Evolutionary conservation across 2,113 vertebrate genomes (phyloP).

Genomic region (Oenanthe oenanthe): DNA sequence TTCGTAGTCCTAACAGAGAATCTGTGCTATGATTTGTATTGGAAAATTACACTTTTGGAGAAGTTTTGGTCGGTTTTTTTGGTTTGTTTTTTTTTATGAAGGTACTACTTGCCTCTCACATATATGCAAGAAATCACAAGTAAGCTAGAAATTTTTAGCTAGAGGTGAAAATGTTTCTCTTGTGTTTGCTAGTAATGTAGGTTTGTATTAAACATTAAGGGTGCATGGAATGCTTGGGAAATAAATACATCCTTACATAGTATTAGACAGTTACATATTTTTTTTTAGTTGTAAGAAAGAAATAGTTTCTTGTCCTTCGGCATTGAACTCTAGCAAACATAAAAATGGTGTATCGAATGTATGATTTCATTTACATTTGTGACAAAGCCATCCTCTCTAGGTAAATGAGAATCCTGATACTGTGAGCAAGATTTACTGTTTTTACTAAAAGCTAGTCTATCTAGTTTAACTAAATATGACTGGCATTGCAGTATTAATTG

Average conservation of each 20-base stretch:
- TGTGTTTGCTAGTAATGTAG: neutral
- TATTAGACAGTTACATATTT: neutral
- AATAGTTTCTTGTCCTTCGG: neutral
- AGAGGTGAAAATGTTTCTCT: neutral
- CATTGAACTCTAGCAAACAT: neutral
- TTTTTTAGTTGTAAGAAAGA: neutral
- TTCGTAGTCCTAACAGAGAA: neutral
- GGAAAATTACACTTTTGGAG: neutral
- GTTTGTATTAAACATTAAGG: neutral
- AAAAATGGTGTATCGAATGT: neutral
- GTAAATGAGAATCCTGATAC: neutral
- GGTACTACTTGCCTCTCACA: neutral
- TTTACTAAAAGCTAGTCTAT: neutral
- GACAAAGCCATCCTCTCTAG: neutral
- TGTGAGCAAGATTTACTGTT: neutral
- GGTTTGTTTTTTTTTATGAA: neutral
- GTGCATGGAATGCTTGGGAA: neutral
- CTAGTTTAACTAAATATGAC: neutral
- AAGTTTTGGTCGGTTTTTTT: neutral
- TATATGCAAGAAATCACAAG: neutral
- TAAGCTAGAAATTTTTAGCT: neutral
- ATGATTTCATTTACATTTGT: neutral
- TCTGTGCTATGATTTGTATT: neutral
- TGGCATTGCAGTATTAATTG: neutral
- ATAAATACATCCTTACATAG: neutral